Base-by-base conservation (phyloP, 2,113 vertebrate species). In the Corythoichthys intestinalis region DNA sequence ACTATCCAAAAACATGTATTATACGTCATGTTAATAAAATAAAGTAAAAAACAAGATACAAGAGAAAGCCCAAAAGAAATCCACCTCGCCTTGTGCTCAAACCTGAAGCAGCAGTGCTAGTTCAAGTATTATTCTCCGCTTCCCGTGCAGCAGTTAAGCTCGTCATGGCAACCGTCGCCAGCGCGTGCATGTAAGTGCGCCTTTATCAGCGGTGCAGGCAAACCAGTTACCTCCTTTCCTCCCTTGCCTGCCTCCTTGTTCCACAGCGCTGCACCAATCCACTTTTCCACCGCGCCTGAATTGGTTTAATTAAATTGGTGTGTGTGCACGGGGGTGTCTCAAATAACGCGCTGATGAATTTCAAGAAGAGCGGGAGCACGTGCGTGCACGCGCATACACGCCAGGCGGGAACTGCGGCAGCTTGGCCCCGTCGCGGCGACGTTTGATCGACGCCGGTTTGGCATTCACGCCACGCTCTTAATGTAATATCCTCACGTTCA, bases 231-330 rank as follows among this genome's bases (percentile, higher is more conserved):
- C 66, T 67, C 6, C 68, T 81, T 78, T 65, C 77, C 68, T 66
- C 58, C 54, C 76, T 77, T 61, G 81, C 76, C 69, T 65, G 66
- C 77, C 67, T 71, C 65, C 76, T 81, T 83, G 80, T 81, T 87
- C 75, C 83, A 82, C 78, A 61, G 84, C 54, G 0, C 69, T 73
- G 85, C 84, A 39, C 75, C 73, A 83, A 80, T 87, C 81, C 83
- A 62, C 77, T 77, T 85, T 82, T 73, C 75, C 68, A 81, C 71
- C 50, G 62, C 41, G 69, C 81, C 83, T 87, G 80, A 78, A 86
- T 81, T 80, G 81, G 73, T 88, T 88, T 90, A 88, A 90, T 90
- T 90, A 88, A 87, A 89, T 86, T 81, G 75, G 83, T 73, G 81
- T 77, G 39, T 41, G 41, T 44, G 41, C 9, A 8, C 81, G 73